Evolutionary conservation across 2,888 invertebrate species (phyloP).

Genomic region (Lepidocyrtinus sp.): DNA sequence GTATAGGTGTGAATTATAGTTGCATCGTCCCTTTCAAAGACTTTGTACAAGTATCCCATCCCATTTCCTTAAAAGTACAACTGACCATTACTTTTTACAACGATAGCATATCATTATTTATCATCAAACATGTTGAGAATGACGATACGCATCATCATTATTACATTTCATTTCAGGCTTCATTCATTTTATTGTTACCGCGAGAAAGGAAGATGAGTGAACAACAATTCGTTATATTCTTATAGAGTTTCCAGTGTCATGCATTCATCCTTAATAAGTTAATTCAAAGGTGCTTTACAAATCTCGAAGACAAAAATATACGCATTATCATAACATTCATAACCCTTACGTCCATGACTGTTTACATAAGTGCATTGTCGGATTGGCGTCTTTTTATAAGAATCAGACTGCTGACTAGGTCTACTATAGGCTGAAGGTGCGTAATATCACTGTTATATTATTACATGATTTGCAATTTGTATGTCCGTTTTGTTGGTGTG

Average conservation of each 20-base stretch:
- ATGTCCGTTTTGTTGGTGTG: constrained; percentile 25
- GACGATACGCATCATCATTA: not conserved
- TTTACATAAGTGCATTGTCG: constrained; percentile 38
- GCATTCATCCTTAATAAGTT: not conserved
- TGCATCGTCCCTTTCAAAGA: too few species aligned
- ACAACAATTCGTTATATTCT: too few species aligned
- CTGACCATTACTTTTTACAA: not conserved
- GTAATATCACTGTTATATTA: constrained; percentile 11
- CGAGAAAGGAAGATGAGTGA: not conserved
- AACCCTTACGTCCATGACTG: constrained; percentile 34
- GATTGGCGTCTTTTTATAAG: constrained; percentile 17
- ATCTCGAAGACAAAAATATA: too few species aligned
- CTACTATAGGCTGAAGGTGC: too few species aligned
- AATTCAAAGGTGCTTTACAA: too few species aligned
- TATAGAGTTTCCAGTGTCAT: not conserved
- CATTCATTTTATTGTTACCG: too few species aligned
- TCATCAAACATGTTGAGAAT: not conserved
- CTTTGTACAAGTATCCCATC: not conserved
- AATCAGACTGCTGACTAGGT: too few species aligned
- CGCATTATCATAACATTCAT: too few species aligned
- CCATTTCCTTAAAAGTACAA: not conserved
- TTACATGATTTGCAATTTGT: constrained; percentile 40
- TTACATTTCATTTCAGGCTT: not conserved
- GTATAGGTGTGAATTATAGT: too few species aligned
- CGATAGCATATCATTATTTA: not conserved